Conservation (phyloP, 2,797 vertebrate species). For the Sebastes paucispinis region DNA sequence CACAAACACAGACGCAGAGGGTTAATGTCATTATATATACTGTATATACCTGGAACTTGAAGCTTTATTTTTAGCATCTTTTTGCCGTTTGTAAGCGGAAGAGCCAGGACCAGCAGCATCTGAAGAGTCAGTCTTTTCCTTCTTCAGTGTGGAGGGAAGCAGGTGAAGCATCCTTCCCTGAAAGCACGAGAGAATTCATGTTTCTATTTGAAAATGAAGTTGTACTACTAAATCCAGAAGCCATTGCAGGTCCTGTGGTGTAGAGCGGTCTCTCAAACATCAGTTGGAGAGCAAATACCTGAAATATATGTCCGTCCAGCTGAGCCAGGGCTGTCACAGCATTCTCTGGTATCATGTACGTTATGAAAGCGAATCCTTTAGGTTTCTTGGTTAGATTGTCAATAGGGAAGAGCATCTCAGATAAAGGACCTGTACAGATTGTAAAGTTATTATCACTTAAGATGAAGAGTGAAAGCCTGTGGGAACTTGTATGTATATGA, state of each 20-base stretch:
- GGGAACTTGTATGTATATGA: background rate
- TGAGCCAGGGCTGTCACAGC: constrained; percentile 89
- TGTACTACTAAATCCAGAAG: background rate
- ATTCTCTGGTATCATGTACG: constrained; percentile 94
- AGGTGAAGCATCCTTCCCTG: constrained; percentile 95
- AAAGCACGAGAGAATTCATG: background rate
- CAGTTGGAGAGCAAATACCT: constrained; percentile 80
- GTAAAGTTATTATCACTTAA: background rate
- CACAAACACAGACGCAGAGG: background rate
- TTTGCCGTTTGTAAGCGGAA: constrained; percentile 91
- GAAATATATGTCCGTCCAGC: constrained; percentile 94
- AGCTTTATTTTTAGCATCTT: constrained; percentile 91
- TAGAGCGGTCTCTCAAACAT: background rate
- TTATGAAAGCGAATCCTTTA: constrained; percentile 96
- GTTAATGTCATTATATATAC: background rate
- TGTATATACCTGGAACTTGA: constrained; percentile 87
- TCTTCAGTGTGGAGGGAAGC: constrained; percentile 91
- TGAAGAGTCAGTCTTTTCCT: constrained; percentile 82
- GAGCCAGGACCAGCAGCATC: constrained; percentile 70
- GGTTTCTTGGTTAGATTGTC: constrained; percentile 92
- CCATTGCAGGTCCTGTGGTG: background rate
- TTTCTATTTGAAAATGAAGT: background rate
- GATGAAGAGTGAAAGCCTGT: background rate
- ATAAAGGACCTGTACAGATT: constrained; percentile 85
- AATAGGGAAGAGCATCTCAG: constrained; percentile 92